phyloP scores from a whole-genome alignment of 2,888 invertebrate species.

The Nephrocerus scutellatus region DNA sequence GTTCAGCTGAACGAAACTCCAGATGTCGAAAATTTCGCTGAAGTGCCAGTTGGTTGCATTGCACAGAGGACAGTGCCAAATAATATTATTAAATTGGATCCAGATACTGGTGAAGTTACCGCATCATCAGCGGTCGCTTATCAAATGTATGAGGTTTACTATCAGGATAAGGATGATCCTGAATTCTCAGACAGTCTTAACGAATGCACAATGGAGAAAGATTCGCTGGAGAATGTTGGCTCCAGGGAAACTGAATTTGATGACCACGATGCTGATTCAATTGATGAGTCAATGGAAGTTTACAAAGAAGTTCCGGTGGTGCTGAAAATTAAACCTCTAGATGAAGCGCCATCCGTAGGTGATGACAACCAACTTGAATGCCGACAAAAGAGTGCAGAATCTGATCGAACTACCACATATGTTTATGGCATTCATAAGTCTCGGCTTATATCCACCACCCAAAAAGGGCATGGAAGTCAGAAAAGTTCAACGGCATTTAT shows the following conservation, averaged over 20 bases:
- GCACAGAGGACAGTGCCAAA: too few species aligned
- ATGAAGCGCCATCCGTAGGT: neutral
- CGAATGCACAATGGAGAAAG: constrained; percentile 19
- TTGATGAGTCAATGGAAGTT: constrained; percentile 9
- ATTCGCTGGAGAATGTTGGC: constrained; percentile 22
- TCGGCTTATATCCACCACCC: constrained; percentile 7
- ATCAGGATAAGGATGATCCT: constrained; percentile 19
- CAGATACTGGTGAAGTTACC: constrained; percentile 19
- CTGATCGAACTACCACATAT: constrained; percentile 24
- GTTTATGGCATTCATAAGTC: constrained; percentile 25
- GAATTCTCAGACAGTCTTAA: constrained; percentile 22
- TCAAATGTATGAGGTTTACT: constrained; percentile 15
- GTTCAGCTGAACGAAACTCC: constrained; percentile 9
- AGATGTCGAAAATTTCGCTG: constrained; percentile 8
- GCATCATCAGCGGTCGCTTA: too few species aligned
- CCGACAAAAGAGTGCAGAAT: constrained; percentile 4
- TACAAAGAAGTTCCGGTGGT: neutral
- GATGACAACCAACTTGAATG: too few species aligned
- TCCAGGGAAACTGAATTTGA: too few species aligned
- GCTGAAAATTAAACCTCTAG: neutral
- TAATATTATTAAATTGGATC: constrained; percentile 17
- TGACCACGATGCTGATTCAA: constrained; percentile 18
- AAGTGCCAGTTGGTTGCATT: constrained; percentile 3
- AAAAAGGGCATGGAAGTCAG: constrained; percentile 6
- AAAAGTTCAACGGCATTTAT: constrained; percentile 29